These are phyloP conservation scores for Diachasma alloeum DNA, from an alignment of 1,140 invertebrate species.

Conservation along the genomic window DNA sequence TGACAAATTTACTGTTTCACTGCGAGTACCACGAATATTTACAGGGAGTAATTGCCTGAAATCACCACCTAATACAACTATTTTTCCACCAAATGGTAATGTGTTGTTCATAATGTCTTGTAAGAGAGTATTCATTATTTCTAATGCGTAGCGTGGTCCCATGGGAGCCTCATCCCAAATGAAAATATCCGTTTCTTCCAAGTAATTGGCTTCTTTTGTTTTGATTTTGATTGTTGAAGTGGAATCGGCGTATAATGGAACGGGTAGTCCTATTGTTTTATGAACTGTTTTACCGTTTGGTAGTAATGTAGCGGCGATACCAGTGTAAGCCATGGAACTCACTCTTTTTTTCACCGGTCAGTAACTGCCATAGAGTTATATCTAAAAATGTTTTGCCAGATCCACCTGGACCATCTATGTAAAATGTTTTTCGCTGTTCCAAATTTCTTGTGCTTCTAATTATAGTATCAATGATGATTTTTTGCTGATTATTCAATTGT, in stretches of 20 bases:
- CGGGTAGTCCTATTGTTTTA: background rate
- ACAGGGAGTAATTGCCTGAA: too few relatives aligned
- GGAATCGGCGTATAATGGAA: slow-evolving; percentile 14
- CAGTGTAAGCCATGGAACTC: slow-evolving; percentile 33
- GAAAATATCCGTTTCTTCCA: slow-evolving; percentile 31
- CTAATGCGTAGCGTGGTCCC: background rate
- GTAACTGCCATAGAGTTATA: slow-evolving; percentile 20
- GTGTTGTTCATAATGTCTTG: background rate
- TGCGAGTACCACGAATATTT: too few relatives aligned
- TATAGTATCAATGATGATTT: background rate
- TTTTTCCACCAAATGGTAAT: slow-evolving; percentile 2
- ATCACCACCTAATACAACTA: too few relatives aligned
- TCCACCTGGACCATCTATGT: slow-evolving; percentile 34
- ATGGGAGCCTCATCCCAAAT: slow-evolving; percentile 46
- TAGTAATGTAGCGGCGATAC: slow-evolving; percentile 34
- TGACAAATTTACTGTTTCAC: slow-evolving; percentile 29
- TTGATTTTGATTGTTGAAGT: slow-evolving; percentile 30
- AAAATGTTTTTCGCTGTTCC: slow-evolving; percentile 1
- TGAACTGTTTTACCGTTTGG: too few relatives aligned
- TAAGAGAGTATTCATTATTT: background rate
- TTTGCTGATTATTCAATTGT: slow-evolving; percentile 16
- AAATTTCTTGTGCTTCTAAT: background rate
- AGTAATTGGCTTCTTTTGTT: slow-evolving; percentile 10
- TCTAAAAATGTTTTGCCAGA: slow-evolving; percentile 34
- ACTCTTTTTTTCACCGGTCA: slow-evolving; percentile 27